Conservation (phyloP, 2,888 invertebrate species). For the Ochropleura plecta region DNA sequence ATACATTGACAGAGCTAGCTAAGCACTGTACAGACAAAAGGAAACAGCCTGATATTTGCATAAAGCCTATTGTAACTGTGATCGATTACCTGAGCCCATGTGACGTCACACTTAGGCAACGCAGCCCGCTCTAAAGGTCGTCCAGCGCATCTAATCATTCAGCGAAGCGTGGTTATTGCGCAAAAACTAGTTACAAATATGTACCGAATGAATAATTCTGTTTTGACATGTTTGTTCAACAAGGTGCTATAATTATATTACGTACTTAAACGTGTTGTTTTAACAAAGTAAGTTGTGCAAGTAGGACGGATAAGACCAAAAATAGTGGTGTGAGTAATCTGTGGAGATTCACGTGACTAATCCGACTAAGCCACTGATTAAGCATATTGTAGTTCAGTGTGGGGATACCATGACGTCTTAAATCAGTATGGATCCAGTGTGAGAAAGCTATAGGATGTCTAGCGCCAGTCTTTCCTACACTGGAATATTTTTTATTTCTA, state of each 20-base stretch:
- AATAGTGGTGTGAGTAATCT: constrained; percentile 25
- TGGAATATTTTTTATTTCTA: neutral
- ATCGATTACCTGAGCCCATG: constrained; percentile 67
- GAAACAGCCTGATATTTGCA: constrained; percentile 62
- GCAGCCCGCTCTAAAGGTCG: constrained; percentile 73
- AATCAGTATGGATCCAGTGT: no score
- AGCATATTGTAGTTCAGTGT: constrained; percentile 1
- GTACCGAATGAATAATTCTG: constrained; percentile 59
- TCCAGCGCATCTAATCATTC: constrained; percentile 81
- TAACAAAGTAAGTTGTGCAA: constrained; percentile 53
- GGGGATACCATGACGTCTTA: no score
- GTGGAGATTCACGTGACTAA: constrained; percentile 37
- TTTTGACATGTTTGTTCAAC: constrained; percentile 61
- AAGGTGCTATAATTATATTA: constrained; percentile 65
- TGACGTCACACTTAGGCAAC: constrained; percentile 68
- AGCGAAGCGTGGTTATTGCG: constrained; percentile 75
- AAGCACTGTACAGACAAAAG: constrained; percentile 26
- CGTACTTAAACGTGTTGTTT: constrained; percentile 42
- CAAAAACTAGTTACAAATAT: constrained; percentile 72
- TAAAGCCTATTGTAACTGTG: constrained; percentile 67
- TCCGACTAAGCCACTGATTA: neutral
- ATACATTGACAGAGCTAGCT: constrained; percentile 2
- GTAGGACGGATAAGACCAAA: constrained; percentile 42
- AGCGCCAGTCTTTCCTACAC: no score
- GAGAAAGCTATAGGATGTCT: no score